A percentile compares a stretch with the other conserved stretches of the same genome.
Conservation (phyloP, 1,140 invertebrate species). For the Zaprionus lachaisei region DNA sequence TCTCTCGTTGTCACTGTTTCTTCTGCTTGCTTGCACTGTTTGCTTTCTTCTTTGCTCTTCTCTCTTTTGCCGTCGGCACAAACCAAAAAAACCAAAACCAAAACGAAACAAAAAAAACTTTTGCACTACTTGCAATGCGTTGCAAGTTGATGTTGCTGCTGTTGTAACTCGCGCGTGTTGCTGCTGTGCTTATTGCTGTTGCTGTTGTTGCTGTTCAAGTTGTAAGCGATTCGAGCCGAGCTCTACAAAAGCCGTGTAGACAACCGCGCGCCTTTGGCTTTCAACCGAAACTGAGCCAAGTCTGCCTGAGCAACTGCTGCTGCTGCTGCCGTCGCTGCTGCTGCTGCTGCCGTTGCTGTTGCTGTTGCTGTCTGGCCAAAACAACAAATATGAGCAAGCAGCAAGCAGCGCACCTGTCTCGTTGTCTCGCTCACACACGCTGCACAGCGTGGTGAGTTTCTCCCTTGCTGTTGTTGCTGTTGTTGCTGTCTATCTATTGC, state of each 20-base stretch:
- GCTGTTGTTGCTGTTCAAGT: conserved; percentile 3
- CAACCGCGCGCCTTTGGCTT: conserved; percentile 79
- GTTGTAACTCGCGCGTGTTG: too few relatives aligned
- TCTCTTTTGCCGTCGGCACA: conserved; percentile 46
- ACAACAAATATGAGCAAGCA: neutral
- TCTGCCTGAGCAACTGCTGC: conserved; percentile 13
- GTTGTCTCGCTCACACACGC: conserved; percentile 65
- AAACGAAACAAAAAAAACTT: conserved; percentile 29
- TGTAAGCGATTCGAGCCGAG: conserved; percentile 25
- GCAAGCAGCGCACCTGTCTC: conserved; percentile 26
- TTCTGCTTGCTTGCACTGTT: neutral
- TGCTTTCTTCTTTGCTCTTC: neutral
- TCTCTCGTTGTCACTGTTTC: neutral
- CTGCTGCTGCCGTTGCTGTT: neutral
- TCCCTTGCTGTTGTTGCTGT: conserved; percentile 1
- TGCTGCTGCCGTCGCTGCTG: conserved; percentile 6
- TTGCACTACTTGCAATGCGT: conserved; percentile 1
- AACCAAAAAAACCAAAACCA: conserved; percentile 41
- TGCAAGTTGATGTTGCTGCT: neutral
- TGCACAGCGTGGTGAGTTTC: conserved; percentile 57
- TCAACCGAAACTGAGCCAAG: conserved; percentile 74
- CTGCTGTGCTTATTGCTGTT: too few relatives aligned
- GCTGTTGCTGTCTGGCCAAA: conserved; percentile 1
- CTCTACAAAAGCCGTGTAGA: conserved; percentile 50
- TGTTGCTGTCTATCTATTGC: conserved; percentile 59